Base-by-base conservation (phyloP, 2,797 vertebrate genomes). In the Lacerta bilineata region DNA sequence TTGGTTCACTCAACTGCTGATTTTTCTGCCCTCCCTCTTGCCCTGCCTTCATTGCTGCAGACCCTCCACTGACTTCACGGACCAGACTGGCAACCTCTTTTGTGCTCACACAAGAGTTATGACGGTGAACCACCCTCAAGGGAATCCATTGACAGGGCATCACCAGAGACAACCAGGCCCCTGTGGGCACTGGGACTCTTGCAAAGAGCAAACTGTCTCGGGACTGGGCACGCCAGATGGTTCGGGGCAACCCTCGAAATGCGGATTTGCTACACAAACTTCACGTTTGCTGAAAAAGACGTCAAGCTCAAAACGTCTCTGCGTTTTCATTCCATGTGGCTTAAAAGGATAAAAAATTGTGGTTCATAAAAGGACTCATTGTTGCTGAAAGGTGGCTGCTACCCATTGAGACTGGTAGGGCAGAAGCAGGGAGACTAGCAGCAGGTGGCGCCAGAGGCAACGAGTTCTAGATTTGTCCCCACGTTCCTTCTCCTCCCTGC, bases 91-190 rank as follows among this genome's bases (percentile, higher is more conserved):
- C 69, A 76, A 41, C 15, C 36, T 74, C 81, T 80, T 85, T 86
- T 50, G 69, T 86, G 87, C n/a, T 39, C 4, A 2, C 3, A 9
- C 27, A 79, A 83, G 80, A 83, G 33, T 86, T 76, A 90, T 36
- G 68, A 68, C 36, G 15, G 36, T 36, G 68, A 69, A 86, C 64
- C 68, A 86, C 75, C 36, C 72, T 23, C 76, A 27, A 20, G 80
- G 85, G 82, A 64, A 80, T 80, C 87, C 46, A 90, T 86, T 72
- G 78, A n/a, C 11, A 88, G 93, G 18, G 15, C 5, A 8, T 64
- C 2, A 39, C 83, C n/a, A 87, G 83, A 92, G 86, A 84, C 81
- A 84, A 80, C 13, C 36, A 2, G 27, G 29, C 2, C 77, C 0
- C 25, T 77, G 77, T 86, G 81, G 50, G 50, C 33, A 6, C 74